Percentiles rank a stretch among this genome's conserved stretches.
Evolutionary conservation across 2,113 vertebrate species (phyloP).

Genomic region (Xenopus laevis): DNA sequence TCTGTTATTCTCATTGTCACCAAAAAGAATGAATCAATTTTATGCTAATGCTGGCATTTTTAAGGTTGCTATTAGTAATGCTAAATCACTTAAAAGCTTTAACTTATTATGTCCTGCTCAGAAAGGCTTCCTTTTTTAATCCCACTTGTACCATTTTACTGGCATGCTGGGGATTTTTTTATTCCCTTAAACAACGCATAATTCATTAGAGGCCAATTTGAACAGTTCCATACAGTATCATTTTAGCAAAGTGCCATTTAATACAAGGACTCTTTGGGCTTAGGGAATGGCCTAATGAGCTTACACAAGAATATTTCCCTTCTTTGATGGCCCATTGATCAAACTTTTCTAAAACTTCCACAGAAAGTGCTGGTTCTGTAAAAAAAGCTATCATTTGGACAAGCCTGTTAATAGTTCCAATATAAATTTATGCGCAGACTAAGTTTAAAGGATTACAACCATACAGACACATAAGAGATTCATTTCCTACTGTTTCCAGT

Average conservation of each 20-base stretch:
- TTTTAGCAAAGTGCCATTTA: constrained; percentile 18
- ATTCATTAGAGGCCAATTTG: constrained; percentile 25
- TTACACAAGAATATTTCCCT: background rate
- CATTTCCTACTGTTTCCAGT: no score
- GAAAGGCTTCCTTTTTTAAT: constrained; percentile 38
- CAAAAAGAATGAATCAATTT: constrained; percentile 21
- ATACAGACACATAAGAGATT: no score
- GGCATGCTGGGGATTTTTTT: constrained; percentile 18
- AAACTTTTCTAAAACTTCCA: no score
- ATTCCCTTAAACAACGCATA: constrained; percentile 15
- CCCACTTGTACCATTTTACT: constrained; percentile 20
- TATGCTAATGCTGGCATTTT: constrained; percentile 35
- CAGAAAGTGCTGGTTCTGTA: no score
- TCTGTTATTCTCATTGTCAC: constrained; percentile 29
- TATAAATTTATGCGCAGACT: no score
- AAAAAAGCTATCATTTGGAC: no score
- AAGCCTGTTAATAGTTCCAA: no score
- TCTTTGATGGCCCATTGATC: background rate
- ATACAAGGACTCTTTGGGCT: background rate
- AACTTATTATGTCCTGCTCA: constrained; percentile 28
- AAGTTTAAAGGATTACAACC: no score
- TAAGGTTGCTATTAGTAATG: constrained; percentile 27
- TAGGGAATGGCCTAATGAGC: background rate
- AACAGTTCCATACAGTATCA: background rate
- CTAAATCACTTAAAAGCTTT: constrained; percentile 44